Conservation (phyloP, 2,113 vertebrate genomes). For the Amazona guildingii region DNA sequence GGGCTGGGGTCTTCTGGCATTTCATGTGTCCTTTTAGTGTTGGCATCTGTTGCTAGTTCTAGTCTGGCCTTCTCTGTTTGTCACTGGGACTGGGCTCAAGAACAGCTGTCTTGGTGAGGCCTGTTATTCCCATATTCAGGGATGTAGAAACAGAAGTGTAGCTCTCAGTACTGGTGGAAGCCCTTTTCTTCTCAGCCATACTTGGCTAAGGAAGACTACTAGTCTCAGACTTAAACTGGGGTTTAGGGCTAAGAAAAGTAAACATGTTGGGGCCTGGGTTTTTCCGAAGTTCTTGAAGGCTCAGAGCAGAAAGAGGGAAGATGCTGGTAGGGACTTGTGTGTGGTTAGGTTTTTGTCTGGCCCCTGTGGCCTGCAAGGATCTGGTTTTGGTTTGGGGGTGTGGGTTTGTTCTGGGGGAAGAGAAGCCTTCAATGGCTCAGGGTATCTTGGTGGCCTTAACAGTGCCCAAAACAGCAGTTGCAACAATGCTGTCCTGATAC, state of each 20-base stretch:
- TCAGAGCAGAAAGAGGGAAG: neutral
- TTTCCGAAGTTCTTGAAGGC: neutral
- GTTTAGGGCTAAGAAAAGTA: neutral
- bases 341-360: neutral
- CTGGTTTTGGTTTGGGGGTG: neutral
- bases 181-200: neutral
- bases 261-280: neutral
- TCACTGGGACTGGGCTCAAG: neutral
- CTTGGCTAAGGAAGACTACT: neutral
- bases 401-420: neutral
- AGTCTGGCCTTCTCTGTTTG: neutral
- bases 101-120: neutral
- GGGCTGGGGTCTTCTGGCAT: neutral
- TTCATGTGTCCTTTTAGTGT: neutral
- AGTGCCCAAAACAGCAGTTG: neutral
- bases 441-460: neutral
- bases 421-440: neutral
- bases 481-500: neutral
- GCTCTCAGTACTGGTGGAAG: neutral
- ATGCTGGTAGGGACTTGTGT: neutral
- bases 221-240: neutral
- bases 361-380: neutral
- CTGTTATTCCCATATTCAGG: fast-evolving
- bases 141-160: neutral
- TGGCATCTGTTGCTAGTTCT: neutral